A percentile compares a stretch with the other conserved stretches of the same genome.
Evolutionary conservation across 2,888 invertebrate species (phyloP).

Genomic region (Lordiphosa andalusiaca): DNA sequence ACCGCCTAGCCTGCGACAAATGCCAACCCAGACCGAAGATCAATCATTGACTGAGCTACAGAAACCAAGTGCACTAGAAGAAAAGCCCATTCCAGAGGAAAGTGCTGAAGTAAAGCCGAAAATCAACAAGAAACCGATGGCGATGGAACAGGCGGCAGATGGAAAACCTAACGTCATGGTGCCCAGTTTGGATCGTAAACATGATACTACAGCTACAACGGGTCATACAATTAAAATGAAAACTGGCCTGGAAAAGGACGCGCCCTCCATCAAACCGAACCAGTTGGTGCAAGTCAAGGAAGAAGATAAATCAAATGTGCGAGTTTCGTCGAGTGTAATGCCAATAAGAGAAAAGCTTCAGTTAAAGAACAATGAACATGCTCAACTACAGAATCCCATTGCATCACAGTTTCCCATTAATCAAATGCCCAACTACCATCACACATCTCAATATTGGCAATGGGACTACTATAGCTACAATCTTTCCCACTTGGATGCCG

Average conservation of each 20-base stretch:
- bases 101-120: slow-evolving; percentile 42
- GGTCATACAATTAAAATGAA: slow-evolving; percentile 29
- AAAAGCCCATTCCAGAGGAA: slow-evolving; percentile 10
- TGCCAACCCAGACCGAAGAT: not conserved
- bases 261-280: slow-evolving; percentile 28
- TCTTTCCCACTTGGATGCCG: slow-evolving; percentile 82
- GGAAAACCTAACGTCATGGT: slow-evolving; percentile 28
- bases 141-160: slow-evolving; percentile 21
- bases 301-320: slow-evolving; percentile 61
- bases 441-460: slow-evolving; percentile 85
- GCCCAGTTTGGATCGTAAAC: slow-evolving; percentile 33
- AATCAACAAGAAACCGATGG: slow-evolving; percentile 30
- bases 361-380: slow-evolving; percentile 65
- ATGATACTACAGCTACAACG: slow-evolving; percentile 21
- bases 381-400: slow-evolving; percentile 75
- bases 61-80: not conserved
- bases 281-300: slow-evolving; percentile 72
- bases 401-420: slow-evolving; percentile 84
- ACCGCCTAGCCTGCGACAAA: not conserved
- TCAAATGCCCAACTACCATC: slow-evolving; percentile 86
- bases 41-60: slow-evolving; percentile 2
- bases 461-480: slow-evolving; percentile 84
- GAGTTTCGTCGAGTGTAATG: not conserved
- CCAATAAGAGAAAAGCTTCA: slow-evolving; percentile 67
- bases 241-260: slow-evolving; percentile 37